Evolutionary conservation across 2,113 vertebrate genomes (phyloP).

Genomic region (Pipra filicauda): DNA sequence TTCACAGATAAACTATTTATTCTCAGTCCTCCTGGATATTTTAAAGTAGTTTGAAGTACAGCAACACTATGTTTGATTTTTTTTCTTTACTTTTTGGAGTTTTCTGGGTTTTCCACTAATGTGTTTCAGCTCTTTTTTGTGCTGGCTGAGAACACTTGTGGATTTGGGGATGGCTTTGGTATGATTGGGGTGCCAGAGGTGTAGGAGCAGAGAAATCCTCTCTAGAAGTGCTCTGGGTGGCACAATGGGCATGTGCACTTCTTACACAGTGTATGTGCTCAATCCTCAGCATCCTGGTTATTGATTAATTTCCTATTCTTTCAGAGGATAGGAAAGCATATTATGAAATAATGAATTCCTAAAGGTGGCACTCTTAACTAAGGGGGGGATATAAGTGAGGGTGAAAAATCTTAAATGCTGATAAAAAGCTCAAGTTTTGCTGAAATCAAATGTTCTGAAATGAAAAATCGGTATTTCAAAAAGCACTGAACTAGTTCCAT

Average conservation of each 20-base stretch:
- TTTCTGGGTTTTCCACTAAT: conserved; percentile 53
- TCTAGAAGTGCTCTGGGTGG: conserved; percentile 72
- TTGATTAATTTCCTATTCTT: not conserved
- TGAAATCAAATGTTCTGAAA: not conserved
- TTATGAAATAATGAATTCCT: not conserved
- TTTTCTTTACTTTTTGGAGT: not conserved
- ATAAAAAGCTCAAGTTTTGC: not conserved
- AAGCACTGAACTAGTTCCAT: not conserved
- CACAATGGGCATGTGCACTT: conserved; percentile 54
- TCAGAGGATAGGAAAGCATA: not conserved
- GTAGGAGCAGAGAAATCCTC: conserved; percentile 73
- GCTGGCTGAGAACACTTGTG: conserved; percentile 73
- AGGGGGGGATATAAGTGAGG: not conserved
- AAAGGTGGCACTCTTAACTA: not conserved
- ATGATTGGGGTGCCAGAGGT: conserved; percentile 73
- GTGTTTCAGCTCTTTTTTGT: conserved; percentile 74
- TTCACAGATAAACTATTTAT: not conserved
- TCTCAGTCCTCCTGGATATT: not conserved
- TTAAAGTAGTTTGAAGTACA: not conserved
- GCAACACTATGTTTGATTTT: not conserved
- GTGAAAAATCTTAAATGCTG: not conserved
- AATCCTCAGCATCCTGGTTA: not conserved
- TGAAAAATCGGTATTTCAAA: not conserved
- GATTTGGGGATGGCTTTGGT: conserved; percentile 74
- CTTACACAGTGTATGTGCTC: not conserved